Evolutionary conservation across 2,113 vertebrate species (phyloP).

Genomic region (Gadus chalcogrammus): DNA sequence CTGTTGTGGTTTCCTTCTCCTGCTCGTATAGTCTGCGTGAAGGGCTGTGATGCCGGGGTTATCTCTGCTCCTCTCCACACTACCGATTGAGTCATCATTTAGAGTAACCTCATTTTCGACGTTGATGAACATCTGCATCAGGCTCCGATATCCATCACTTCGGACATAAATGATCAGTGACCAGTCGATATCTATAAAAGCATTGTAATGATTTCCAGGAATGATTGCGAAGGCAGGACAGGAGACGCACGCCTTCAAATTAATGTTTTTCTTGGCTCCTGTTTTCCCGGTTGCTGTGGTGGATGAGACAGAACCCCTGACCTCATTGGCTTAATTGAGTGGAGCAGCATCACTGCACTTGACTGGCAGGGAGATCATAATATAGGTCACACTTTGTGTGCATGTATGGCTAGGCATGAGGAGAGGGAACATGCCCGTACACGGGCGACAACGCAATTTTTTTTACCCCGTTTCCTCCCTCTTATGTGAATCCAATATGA

Average conservation of each 20-base stretch:
- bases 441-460: slow-evolving; percentile 1
- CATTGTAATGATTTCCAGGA: not conserved
- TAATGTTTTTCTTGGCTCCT: too few relatives aligned
- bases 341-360: slow-evolving; percentile 43
- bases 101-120: not conserved
- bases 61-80: slow-evolving; percentile 19
- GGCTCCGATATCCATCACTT: too few relatives aligned
- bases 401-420: slow-evolving; percentile 21
- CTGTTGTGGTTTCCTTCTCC: slow-evolving; percentile 15
- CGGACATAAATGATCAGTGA: not conserved
- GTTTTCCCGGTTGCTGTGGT: not conserved
- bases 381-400: slow-evolving; percentile 47
- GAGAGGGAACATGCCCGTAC: slow-evolving; percentile 8
- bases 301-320: slow-evolving; percentile 31
- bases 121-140: too few relatives aligned
- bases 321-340: slow-evolving; percentile 59
- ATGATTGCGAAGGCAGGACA: not conserved
- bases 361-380: slow-evolving; percentile 41
- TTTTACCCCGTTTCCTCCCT: slow-evolving; percentile 4
- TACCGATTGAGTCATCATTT: not conserved
- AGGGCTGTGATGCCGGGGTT: slow-evolving; percentile 34
- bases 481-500: slow-evolving; percentile 13
- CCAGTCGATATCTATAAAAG: not conserved
- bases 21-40: slow-evolving; percentile 40
- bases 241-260: too few relatives aligned